Evolutionary conservation across 2,797 vertebrate species (phyloP), one percentile per base, ranked within the genome.

Genomic region (Carduelis carduelis): DNA sequence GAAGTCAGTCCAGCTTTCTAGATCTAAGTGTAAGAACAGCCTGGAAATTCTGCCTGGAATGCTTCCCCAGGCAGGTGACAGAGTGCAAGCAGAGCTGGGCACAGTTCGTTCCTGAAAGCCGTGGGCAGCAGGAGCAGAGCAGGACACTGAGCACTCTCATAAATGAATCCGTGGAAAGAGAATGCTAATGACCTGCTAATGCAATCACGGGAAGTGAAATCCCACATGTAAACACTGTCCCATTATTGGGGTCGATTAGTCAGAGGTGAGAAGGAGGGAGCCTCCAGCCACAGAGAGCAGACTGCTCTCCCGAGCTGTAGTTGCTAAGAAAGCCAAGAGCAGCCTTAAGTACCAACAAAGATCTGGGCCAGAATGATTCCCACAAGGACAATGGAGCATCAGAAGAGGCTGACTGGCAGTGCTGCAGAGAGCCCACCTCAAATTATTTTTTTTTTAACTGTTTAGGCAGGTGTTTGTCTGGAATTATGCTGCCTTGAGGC

Each of bases 381-480:
- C 46, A 9, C 2, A 41, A 22, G 13, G 52, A 43, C 56, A 70
- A 6, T 0, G 24, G 66, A 63, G n/a, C 23, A 22, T 0, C 49
- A 35, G 41, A 89, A 65, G 16, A 64, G 47, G 27, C n/a, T 82
- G 44, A 22, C 43, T 63, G 44, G 63, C 55, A 70, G 7, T 2
- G 2, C 32, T 47, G 46, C 59, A 77, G 47, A 37, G 46, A 80
- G 8, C 12, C 16, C 21, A 46, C 15, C 35, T 50, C 39, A 24
- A 66, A 37, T 37, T 37, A 2, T 21, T 18, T 14, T 13, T 66
- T 32, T 34, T 55, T n/a, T 8, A 85, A 74, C 5, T 44, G 8
- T 46, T 78, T 49, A 63, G 41, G 12, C 9, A 50, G 64, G 37
- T 10, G 16, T 56, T 77, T 50, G n/a, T 39, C 20, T 66, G 64